These are phyloP conservation scores for Oostethus manadensis DNA, from an alignment of 2,113 vertebrate species.

Conservation along the genomic window DNA sequence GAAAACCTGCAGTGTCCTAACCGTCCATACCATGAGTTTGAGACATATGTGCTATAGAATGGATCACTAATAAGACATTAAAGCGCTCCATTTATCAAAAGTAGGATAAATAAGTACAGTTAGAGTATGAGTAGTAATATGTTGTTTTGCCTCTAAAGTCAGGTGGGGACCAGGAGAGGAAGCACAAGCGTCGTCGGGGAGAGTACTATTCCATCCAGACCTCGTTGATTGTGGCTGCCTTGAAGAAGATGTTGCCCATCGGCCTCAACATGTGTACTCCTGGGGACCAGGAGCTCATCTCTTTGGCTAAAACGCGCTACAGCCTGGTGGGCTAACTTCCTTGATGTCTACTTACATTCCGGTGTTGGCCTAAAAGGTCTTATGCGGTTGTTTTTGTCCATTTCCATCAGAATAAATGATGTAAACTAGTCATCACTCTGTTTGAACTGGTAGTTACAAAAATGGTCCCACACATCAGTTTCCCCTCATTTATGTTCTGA, in stretches of 20 bases:
- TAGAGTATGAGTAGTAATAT: not conserved
- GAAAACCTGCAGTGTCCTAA: too few species aligned
- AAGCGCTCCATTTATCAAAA: too few species aligned
- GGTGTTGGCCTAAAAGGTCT: too few species aligned
- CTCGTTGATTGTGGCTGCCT: constrained; percentile 88
- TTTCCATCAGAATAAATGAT: not conserved
- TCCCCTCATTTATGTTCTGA: constrained; percentile 18
- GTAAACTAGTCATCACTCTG: not conserved
- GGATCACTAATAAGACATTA: not conserved
- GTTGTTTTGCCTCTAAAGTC: constrained; percentile 35
- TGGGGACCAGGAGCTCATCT: constrained; percentile 95
- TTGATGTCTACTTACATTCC: not conserved
- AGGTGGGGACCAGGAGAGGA: constrained; percentile 86
- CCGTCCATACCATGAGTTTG: too few species aligned
- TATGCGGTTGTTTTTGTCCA: not conserved
- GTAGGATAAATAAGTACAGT: too few species aligned
- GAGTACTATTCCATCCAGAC: constrained; percentile 95
- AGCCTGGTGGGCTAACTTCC: constrained; percentile 74
- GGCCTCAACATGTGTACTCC: constrained; percentile 97
- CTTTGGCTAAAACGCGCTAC: constrained; percentile 88
- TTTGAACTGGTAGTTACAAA: not conserved
- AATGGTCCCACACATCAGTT: not conserved
- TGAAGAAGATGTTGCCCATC: constrained; percentile 97
- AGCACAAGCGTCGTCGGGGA: constrained; percentile 84
- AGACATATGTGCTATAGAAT: too few species aligned